phyloP scores from a whole-genome alignment of 2,113 vertebrate genomes.

The Hippocampus zosterae region DNA sequence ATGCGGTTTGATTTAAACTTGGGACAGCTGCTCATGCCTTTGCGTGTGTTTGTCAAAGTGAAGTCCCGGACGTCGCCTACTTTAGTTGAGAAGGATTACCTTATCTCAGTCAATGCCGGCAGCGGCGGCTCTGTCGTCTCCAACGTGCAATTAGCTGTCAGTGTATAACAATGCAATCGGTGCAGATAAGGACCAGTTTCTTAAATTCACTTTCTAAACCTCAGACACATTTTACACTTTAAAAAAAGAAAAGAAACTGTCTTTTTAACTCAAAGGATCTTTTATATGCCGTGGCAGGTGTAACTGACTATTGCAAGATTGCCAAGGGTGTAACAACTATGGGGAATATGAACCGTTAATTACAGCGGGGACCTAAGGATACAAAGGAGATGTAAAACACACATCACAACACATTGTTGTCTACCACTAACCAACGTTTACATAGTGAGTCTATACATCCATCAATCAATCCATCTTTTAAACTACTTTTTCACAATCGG shows the following conservation, averaged over 20 bases:
- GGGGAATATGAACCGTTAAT: too few species aligned
- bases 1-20: constrained; percentile 3
- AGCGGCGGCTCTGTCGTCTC: constrained; percentile 56
- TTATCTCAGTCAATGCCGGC: constrained; percentile 59
- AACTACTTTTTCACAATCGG: too few species aligned
- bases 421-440: background rate
- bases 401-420: background rate
- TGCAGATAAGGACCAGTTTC: constrained; percentile 40
- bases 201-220: constrained; percentile 41
- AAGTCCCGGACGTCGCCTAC: constrained; percentile 41
- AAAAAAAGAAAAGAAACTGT: background rate
- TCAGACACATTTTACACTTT: constrained; percentile 6
- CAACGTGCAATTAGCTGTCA: constrained; percentile 55
- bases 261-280: constrained; percentile 47
- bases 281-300: constrained; percentile 30
- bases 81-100: constrained; percentile 56
- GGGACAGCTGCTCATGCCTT: constrained; percentile 4
- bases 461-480: too few species aligned
- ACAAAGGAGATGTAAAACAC: too few species aligned
- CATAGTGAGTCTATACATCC: too few species aligned
- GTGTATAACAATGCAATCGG: constrained; percentile 56
- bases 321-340: too few species aligned
- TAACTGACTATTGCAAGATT: constrained; percentile 9
- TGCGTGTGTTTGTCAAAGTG: constrained; percentile 31
- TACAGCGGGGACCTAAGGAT: too few species aligned